These are phyloP conservation scores for Baronia brevicornis DNA, from an alignment of 2,888 invertebrate genomes.

Conservation along the genomic window DNA sequence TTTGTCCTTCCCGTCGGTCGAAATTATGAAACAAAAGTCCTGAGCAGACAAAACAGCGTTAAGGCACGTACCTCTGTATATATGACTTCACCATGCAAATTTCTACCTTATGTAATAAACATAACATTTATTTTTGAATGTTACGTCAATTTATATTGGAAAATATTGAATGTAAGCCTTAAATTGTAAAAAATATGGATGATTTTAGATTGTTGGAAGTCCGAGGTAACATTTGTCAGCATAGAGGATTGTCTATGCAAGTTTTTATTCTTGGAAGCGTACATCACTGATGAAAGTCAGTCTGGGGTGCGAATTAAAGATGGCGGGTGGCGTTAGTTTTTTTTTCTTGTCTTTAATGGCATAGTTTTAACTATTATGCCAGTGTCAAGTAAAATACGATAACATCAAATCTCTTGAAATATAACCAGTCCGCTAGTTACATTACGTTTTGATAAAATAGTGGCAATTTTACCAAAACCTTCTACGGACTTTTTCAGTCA, in stretches of 20 bases:
- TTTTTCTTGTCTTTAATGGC: too few species aligned
- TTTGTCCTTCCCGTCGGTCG: constrained; percentile 36
- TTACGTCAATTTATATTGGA: background rate
- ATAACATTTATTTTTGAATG: constrained; percentile 6
- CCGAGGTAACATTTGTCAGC: constrained; percentile 21
- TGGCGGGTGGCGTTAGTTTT: constrained; percentile 13
- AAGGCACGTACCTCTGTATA: constrained; percentile 40
- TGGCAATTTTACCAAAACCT: too few species aligned
- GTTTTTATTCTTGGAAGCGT: constrained; percentile 27
- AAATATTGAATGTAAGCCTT: constrained; percentile 9
- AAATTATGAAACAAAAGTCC: constrained; percentile 48
- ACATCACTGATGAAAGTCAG: constrained; percentile 35
- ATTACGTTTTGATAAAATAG: too few species aligned
- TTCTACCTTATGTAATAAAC: constrained; percentile 9
- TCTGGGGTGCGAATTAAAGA: constrained; percentile 49
- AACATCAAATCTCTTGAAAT: too few species aligned
- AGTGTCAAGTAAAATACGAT: too few species aligned
- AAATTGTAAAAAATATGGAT: background rate
- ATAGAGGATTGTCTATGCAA: constrained; percentile 24
- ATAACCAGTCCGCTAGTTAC: too few species aligned
- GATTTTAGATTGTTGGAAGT: constrained; percentile 6
- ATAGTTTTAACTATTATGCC: background rate
- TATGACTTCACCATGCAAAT: constrained; percentile 2
- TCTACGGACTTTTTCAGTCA: too few species aligned
- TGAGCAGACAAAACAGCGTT: constrained; percentile 55